Evolutionary conservation across 2,113 vertebrate genomes (phyloP), one percentile per base, ranked within the genome.

Genomic region (Scatophagus argus): DNA sequence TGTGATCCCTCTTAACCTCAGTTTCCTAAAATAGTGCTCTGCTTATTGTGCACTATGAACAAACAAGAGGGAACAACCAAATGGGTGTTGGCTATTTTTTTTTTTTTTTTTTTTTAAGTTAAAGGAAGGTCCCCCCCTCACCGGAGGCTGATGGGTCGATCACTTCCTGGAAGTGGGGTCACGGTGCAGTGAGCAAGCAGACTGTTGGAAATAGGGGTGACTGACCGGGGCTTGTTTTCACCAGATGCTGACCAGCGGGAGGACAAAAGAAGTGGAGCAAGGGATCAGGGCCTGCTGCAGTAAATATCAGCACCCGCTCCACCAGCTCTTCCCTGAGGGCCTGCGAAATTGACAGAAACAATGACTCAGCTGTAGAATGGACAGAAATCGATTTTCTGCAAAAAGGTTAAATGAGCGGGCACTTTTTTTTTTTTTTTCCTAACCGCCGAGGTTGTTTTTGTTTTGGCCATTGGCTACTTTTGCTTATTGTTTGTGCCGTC

Each of bases 91-190:
- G 54, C 21, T 3, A 32, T 27, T 19, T 10, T 36, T 5, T 36
- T 27, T 47, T 27, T 21, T 39, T 32, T 19, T n/a, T 36, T 36
- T 31, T 16, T 38, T 34, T 55, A n/a, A n/a, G n/a, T 46, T 19
- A 2, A 44, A 67, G 75, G 44, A 67, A 68, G 56, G 31, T 36
- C n/a, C 59, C 9, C 0, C 14, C 32, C n/a, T n/a, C 29, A 19
- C 59, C 1, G 21, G 62, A 19, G 9, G 54, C 64, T 64, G 75
- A 81, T 69, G 63, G 54, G 58, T 41, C 1, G 6, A 80, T 87
- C 76, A 87, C 87, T 87, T 86, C 90, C 90, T 76, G 85, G 84
- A 87, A 83, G 64, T 58, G 34, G 44, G 72, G 83, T 77, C 59
- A 14, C 2, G 14, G 2, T 9, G 5, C 43, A 39, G 55, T 14